phyloP scores from a whole-genome alignment of 2,888 invertebrate species.

The Pollenia angustigena region DNA sequence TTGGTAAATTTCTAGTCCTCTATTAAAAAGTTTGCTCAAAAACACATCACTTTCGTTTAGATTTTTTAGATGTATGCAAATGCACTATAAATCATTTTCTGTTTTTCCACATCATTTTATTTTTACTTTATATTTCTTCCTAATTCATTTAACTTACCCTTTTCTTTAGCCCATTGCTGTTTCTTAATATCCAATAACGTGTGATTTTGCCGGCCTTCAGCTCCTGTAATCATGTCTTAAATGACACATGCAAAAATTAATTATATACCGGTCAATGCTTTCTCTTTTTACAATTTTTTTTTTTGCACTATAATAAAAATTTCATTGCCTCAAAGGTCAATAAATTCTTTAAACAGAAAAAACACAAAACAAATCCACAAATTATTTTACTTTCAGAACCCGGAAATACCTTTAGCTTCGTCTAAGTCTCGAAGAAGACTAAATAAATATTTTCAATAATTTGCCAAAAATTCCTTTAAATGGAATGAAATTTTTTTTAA shows the following conservation, averaged over 20 bases:
- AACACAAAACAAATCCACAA: neutral
- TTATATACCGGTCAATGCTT: slow-evolving; percentile 56
- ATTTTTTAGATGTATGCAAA: no score
- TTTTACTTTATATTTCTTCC: neutral
- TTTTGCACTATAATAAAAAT: slow-evolving; percentile 38
- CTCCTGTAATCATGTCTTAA: slow-evolving; percentile 80
- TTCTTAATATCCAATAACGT: slow-evolving; percentile 94
- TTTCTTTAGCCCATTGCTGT: slow-evolving; percentile 96
- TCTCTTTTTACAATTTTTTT: neutral
- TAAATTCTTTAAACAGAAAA: neutral
- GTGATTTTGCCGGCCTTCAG: slow-evolving; percentile 81
- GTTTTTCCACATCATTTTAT: no score
- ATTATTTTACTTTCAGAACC: neutral
- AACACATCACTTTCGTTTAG: no score
- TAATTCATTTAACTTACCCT: slow-evolving; percentile 86
- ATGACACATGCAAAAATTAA: slow-evolving; percentile 30
- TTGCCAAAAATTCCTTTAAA: slow-evolving; percentile 67
- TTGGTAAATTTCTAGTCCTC: no score
- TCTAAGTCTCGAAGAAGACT: slow-evolving; percentile 64
- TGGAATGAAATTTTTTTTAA: neutral
- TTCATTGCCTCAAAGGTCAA: slow-evolving; percentile 70
- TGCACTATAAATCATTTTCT: no score
- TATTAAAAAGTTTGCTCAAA: no score
- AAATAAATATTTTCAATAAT: slow-evolving; percentile 21
- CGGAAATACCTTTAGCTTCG: slow-evolving; percentile 59